phyloP scores from a whole-genome alignment of 2,113 vertebrate species.

The Nematolebias whitei region DNA sequence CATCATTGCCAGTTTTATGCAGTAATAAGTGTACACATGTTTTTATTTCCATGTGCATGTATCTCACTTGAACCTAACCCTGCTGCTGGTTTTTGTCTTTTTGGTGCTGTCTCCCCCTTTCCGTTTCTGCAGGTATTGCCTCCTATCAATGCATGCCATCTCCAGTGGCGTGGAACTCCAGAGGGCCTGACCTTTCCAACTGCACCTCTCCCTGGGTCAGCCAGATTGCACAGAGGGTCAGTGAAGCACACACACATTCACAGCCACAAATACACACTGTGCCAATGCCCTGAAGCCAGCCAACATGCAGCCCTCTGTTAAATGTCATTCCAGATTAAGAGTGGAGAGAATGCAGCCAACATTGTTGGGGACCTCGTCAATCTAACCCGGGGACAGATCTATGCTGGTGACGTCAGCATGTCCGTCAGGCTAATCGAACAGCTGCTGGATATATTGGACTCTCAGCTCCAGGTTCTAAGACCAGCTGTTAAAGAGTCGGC shows the following conservation, averaged over 20 bases:
- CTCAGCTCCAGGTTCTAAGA: constrained; percentile 91
- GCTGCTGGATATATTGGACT: constrained; percentile 92
- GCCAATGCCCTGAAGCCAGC: constrained; percentile 45
- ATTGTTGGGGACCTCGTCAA: constrained; percentile 91
- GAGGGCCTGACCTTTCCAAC: constrained; percentile 90
- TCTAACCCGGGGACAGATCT: constrained; percentile 90
- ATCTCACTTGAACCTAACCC: no score
- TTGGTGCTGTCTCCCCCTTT: constrained; percentile 17
- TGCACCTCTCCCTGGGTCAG: constrained; percentile 93
- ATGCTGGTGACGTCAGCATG: constrained; percentile 93
- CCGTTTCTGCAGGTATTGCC: constrained; percentile 83
- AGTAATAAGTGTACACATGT: neutral
- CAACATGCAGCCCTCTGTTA: constrained; percentile 43
- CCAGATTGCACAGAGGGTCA: constrained; percentile 91
- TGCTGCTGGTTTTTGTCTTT: neutral
- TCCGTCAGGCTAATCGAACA: constrained; percentile 93
- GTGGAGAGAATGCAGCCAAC: constrained; percentile 93
- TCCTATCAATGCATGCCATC: constrained; percentile 87
- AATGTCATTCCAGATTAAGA: constrained; percentile 88
- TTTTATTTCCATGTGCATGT: neutral
- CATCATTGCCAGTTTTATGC: neutral
- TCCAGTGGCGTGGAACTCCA: constrained; percentile 87
- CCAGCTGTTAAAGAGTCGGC: constrained; percentile 91
- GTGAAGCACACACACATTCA: constrained; percentile 21
- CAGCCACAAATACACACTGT: constrained; percentile 15